phyloP scores from a whole-genome alignment of 2,113 vertebrate genomes.

The Dermatemys mawii region DNA sequence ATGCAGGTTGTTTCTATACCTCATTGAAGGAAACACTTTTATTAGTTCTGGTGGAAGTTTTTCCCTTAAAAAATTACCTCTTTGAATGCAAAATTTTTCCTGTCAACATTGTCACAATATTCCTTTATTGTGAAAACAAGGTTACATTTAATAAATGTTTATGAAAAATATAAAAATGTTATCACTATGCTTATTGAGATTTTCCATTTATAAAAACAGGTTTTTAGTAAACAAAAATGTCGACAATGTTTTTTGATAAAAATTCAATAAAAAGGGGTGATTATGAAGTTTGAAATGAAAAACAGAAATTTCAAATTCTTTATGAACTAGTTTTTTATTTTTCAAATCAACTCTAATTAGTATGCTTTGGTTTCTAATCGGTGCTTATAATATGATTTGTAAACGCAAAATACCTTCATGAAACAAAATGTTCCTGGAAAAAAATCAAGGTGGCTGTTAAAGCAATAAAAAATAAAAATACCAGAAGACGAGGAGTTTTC shows the following conservation, averaged over 20 bases:
- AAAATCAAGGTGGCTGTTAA: background rate
- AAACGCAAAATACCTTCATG: background rate
- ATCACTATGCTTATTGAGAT: background rate
- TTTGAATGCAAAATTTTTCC: background rate
- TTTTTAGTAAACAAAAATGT: background rate
- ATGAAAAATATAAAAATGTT: background rate
- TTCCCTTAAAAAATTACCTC: background rate
- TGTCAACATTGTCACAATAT: background rate
- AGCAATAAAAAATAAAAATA: background rate
- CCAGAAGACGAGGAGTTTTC: background rate
- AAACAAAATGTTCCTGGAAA: background rate
- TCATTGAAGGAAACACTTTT: background rate
- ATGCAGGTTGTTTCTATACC: accelerated
- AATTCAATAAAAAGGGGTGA: background rate
- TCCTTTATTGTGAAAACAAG: background rate
- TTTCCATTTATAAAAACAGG: background rate
- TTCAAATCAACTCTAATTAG: background rate
- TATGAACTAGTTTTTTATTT: background rate
- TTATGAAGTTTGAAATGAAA: background rate
- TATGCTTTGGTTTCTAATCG: background rate
- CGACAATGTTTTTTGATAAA: background rate
- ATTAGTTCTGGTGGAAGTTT: background rate
- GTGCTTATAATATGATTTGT: background rate
- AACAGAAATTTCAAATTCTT: background rate
- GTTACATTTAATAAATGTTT: background rate